Evolutionary conservation across 2,888 invertebrate genomes (phyloP), one percentile per base, ranked within the genome.

Genomic region (Stenchaetothrips biformis): DNA sequence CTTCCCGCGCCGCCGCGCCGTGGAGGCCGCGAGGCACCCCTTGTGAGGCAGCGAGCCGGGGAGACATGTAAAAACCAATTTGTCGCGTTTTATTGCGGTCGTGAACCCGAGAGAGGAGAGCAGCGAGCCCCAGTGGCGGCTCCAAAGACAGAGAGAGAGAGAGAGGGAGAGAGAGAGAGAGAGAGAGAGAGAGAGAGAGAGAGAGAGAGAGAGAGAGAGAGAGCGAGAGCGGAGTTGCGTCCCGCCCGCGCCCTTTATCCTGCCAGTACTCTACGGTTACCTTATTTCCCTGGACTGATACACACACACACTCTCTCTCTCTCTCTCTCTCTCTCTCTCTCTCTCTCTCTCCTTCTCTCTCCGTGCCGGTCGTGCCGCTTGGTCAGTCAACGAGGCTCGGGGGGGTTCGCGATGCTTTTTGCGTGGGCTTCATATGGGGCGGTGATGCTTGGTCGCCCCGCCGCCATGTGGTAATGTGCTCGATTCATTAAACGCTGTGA

Each of bases 1-100:
- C n/a, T n/a, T n/a, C n/a, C n/a, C n/a, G n/a, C n/a, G n/a, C n/a
- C n/a, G n/a, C n/a, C n/a, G n/a, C n/a, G n/a, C n/a, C n/a, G n/a
- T 37, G 37, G 37, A 37, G 37, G 37, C 37, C 37, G 37, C 37
- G 37, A 37, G 37, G 37, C 37, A 37, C 37, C 13, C 13, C 53
- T 53, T 53, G 53, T 7, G 6, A 13, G 13, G 53, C 13, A 6
- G 53, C 13, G 16, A 16, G 53, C 9, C 62, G n/a, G n/a, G 62
- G 62, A 62, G 62, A n/a, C 62, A 62, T 62, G 62, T 62, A 62
- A 62, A 62, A 62, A 62, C 62, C 62, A 62, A 62, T 62, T 62
- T 62, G 62, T 62, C 62, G 62, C 18, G n/a, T 62, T 62, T 62
- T 62, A 62, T 62, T 62, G 62, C 62, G 62, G 62, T 62, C 62